Base-by-base conservation (phyloP, 1,140 invertebrate species). In the Mamestra configurata region DNA sequence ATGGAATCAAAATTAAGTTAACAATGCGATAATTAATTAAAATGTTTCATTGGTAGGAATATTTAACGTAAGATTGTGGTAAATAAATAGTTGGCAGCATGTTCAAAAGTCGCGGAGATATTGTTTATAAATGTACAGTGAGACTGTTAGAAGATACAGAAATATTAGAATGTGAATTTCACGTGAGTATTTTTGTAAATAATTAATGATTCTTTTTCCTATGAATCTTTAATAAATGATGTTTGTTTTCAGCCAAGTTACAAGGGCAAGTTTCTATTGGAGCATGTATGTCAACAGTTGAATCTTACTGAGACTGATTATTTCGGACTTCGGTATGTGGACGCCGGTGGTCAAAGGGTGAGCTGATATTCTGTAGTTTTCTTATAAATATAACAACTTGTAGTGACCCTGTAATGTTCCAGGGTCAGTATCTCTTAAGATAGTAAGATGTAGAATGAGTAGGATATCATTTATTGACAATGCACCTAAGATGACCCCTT, bases 281-380 rank as follows among this genome's bases (percentile, higher is more conserved):
- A 99, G 90, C 97, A 98, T 96, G 98, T 99, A 75, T 99, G 98
- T 94, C 97, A 98, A 85, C 98, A 99, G 90, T 96, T 99, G 77
- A 98, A 99, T 95, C 97, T 99, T 82, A 96, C 98, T 80, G 99
- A 99, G 95, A 99, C 98, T 87, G 99, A 99, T 95, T 99, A 99
- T 95, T 99, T 99, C 95, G 99, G 99, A 8, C 96, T 99, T 27
- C 96, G 98, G 79, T 99, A 98, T 97, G 98, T 99, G 40, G 99
- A 99, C 95, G 94, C 96, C 37, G 97, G 97, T 84, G 98, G 98
- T 87, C 98, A 99, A 95, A 97, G 99, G 96, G 99, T 98, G 95
- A 96, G 96, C 70, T 24, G 66, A 57, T 70, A 27, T 77, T 64
- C 78, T 61, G 75, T 75, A 11, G 0, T 61, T 40, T 55, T 72